These are phyloP conservation scores for Otolemur crassicaudatus DNA, from an alignment of 2,797 vertebrate genomes.

Conservation along the genomic window DNA sequence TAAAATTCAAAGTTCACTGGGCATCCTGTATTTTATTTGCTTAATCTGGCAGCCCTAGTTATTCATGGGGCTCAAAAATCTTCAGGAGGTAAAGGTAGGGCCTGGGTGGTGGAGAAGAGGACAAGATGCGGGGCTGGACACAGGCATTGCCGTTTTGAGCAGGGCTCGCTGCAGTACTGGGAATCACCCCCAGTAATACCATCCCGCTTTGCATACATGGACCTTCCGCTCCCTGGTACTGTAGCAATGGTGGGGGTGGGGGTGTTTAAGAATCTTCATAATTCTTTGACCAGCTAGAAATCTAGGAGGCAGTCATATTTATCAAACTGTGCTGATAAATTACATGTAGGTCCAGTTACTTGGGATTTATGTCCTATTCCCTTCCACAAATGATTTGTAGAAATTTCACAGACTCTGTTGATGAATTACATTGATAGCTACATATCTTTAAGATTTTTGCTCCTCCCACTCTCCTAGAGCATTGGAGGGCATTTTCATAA, in stretches of 20 bases:
- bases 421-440: background rate
- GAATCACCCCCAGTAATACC: accelerated
- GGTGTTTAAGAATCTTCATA: background rate
- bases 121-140: background rate
- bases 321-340: background rate
- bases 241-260: accelerated
- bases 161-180: background rate
- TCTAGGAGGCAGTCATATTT: background rate
- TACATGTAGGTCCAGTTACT: background rate
- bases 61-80: background rate
- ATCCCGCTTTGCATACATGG: too few relatives aligned
- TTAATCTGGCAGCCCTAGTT: background rate
- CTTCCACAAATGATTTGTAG: background rate
- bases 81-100: background rate
- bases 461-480: background rate
- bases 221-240: background rate
- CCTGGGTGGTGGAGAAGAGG: too few relatives aligned
- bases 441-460: background rate
- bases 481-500: background rate
- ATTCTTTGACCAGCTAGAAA: background rate
- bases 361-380: background rate
- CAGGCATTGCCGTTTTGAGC: background rate
- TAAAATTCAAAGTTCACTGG: background rate
- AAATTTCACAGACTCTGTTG: background rate
- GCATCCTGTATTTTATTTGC: background rate